Evolutionary conservation across 2,888 invertebrate species (phyloP), one percentile per base, ranked within the genome.

Genomic region (Agrilus biguttatus): DNA sequence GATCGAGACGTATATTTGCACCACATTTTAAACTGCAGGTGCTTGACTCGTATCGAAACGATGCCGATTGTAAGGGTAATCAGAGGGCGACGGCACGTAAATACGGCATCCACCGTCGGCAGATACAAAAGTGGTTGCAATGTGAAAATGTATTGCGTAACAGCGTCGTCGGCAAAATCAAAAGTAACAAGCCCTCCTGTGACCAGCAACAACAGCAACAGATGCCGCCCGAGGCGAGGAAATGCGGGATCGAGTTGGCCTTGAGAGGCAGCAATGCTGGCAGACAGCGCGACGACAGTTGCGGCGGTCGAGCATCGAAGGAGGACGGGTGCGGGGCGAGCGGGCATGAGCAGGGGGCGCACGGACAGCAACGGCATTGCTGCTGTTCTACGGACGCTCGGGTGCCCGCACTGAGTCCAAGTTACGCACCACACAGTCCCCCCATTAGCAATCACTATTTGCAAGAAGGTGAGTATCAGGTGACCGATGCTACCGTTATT

Each of bases 71-170:
- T 66, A 83, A 87, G 57, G 88, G 88, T 40, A 90, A 89, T 66
- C 89, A 89, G 64, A 75, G 89, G 41, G 89, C 89, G 3, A 90
- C 89, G 14, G 89, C 89, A 47, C 76, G 89, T 58, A 90, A 90
- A 67, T 90, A 88, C 66, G 85, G 86, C 45, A 89, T 90, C 51
- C 89, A 90, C 64, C 75, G 89, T 45, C 75, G 89, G 45, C 89
- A 90, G 66, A 89, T 90, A 53, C 89, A 90, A 67, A 89, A 90
- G 72, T 90, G 89, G 89, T 69, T 90, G 51, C 89, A 89, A 67
- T 85, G 83, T 57, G 88, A 88, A 65, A 76, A 78, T 47, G 80
- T 80, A 61, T 68, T 89, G 49, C 74, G 87, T 55, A 83, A 80
- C 47, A 81, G 81, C 53, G 80, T 86, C 48, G 80, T 86, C 48